Base-by-base conservation (phyloP, 1,140 invertebrate genomes). In the Nasonia giraulti region DNA sequence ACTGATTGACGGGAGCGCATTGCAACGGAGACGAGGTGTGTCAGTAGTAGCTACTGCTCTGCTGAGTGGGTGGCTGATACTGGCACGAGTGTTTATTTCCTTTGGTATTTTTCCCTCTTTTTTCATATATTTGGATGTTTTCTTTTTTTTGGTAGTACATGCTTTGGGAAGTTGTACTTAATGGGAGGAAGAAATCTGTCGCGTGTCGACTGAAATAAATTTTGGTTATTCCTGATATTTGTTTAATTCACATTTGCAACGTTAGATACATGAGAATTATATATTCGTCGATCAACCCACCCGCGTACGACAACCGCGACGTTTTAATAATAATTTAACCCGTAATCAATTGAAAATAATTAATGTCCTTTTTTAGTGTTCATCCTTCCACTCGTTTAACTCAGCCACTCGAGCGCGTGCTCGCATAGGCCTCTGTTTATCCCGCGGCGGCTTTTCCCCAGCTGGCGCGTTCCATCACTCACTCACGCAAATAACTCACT, bases 391-490 rank as follows among this genome's bases (percentile, higher is more conserved):
- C 6, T 7, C 55, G 17, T 3, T 62, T 62, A 62, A 62, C 17
- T 20, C 55, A 20, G 7, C 3, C 55, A 7, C 55, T 62, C 17
- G 55, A 20, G 55, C 55, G 17, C 55, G 55, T 62, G 55, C 20
- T 62, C 20, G 20, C 20, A 62, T 20, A 62, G 55, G 55, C 55
- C 55, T 62, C 20, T 62, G 55, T 62, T 62, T 62, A 62, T 62
- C 55, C 55, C 82, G 88, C 89, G 88, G 88, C 11, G 76, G 82
- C 88, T 90, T 91, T 92, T 40, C 50, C 89, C 91, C 91, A 92
- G 91, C 91, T 92, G 92, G 90, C 91, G 89, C 91, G 91, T 92
- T 92, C 92, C 91, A 91, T 93, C 92, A 93, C 91, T 92, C 91
- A 91, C 91, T 62, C 55, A 90, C 92, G 90, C 91, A 92, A 93